Evolutionary conservation across 2,888 invertebrate species (phyloP).

Genomic region (Cataglyphis livida): DNA sequence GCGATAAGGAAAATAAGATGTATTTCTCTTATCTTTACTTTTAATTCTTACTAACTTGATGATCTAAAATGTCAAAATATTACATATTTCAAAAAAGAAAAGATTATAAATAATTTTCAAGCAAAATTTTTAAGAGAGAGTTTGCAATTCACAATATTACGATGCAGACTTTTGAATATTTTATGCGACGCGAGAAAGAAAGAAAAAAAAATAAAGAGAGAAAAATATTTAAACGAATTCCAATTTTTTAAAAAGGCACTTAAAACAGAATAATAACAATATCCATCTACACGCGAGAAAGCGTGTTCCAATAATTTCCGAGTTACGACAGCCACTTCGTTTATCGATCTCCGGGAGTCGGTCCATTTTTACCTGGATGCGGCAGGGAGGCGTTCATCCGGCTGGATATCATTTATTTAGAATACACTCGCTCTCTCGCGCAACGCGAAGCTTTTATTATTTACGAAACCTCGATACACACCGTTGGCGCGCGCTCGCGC

Average conservation of each 20-base stretch:
- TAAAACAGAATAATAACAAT: slow-evolving; percentile 5
- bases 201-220: background rate
- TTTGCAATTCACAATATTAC: background rate
- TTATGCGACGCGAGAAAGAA: background rate
- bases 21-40: background rate
- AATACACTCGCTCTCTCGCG: slow-evolving; percentile 27
- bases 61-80: background rate
- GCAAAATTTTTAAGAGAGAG: background rate
- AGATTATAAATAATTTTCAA: background rate
- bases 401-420: slow-evolving; percentile 44
- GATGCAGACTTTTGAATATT: background rate
- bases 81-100: background rate
- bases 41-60: background rate
- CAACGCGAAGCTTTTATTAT: slow-evolving; percentile 31
- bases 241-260: background rate
- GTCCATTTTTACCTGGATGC: slow-evolving; percentile 34
- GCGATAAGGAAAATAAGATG: background rate
- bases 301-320: slow-evolving; percentile 25
- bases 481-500: background rate
- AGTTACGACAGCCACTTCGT: slow-evolving; percentile 34
- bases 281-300: slow-evolving; percentile 5
- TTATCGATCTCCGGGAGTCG: slow-evolving; percentile 32
- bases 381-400: slow-evolving; percentile 29
- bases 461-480: slow-evolving; percentile 22
- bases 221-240: background rate